phyloP scores from a whole-genome alignment of 2,888 invertebrate species.

The Phyllotreta striolata region DNA sequence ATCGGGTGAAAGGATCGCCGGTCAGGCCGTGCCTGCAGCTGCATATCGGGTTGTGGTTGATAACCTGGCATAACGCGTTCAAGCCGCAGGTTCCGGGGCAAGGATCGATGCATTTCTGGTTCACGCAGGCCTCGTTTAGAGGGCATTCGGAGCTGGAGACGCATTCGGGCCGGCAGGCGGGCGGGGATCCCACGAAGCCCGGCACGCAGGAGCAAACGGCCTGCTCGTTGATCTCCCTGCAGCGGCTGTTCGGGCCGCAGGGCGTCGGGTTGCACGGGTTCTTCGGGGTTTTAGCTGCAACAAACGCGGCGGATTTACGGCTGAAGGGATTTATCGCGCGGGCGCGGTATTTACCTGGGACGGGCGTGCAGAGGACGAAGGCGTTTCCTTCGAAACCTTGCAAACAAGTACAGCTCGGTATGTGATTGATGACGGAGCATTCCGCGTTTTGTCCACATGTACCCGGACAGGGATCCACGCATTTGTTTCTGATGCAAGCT shows the following conservation, averaged over 20 bases:
- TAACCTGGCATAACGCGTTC: slow-evolving; percentile 64
- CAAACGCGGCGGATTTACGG: too few species aligned
- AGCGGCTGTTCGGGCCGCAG: slow-evolving; percentile 65
- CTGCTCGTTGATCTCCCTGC: slow-evolving; percentile 67
- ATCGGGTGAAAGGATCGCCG: slow-evolving; percentile 66
- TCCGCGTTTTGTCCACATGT: slow-evolving; percentile 79
- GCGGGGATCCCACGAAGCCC: slow-evolving; percentile 63
- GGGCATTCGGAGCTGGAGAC: slow-evolving; percentile 63
- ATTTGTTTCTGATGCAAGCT: slow-evolving; percentile 75
- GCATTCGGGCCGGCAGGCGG: slow-evolving; percentile 67
- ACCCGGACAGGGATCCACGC: slow-evolving; percentile 76
- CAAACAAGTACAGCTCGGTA: slow-evolving; percentile 80
- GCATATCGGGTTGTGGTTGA: slow-evolving; percentile 69
- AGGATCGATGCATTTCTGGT: slow-evolving; percentile 66
- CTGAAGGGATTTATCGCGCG: too few species aligned
- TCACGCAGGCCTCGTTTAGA: slow-evolving; percentile 61
- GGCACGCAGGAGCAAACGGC: slow-evolving; percentile 66
- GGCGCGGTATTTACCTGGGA: slow-evolving; percentile 57
- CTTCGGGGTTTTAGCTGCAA: slow-evolving; percentile 45
- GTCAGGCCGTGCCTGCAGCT: slow-evolving; percentile 63
- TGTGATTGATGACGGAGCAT: slow-evolving; percentile 78
- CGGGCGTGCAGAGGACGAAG: slow-evolving; percentile 70
- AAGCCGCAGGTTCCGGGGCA: slow-evolving; percentile 68
- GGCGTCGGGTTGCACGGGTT: slow-evolving; percentile 76
- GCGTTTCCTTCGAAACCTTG: slow-evolving; percentile 75